Evolutionary conservation across 2,113 vertebrate genomes (phyloP).

Genomic region (Albula glossodonta): DNA sequence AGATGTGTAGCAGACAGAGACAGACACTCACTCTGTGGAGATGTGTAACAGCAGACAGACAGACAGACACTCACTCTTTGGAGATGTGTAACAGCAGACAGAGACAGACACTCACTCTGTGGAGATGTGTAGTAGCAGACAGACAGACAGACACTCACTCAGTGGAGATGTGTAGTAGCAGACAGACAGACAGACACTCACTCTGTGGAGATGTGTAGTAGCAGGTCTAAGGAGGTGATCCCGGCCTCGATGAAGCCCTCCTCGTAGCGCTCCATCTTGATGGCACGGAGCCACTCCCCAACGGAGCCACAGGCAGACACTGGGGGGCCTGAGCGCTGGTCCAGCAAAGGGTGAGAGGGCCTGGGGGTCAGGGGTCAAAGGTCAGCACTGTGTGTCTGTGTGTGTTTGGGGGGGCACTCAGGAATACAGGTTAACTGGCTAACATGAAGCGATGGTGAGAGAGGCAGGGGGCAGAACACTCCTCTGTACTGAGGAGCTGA

Average conservation of each 20-base stretch:
- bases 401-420: not conserved
- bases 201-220: constrained; percentile 64
- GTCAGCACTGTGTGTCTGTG: not conserved
- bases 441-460: not conserved
- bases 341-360: constrained; percentile 56
- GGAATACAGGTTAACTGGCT: no score
- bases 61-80: constrained; percentile 7
- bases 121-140: not conserved
- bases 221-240: constrained; percentile 58
- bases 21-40: not conserved
- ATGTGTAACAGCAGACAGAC: not conserved
- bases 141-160: constrained; percentile 52
- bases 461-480: not conserved
- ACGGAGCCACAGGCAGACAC: constrained; percentile 59
- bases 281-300: constrained; percentile 63
- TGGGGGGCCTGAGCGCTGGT: constrained; percentile 51
- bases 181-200: constrained; percentile 38
- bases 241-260: constrained; percentile 65
- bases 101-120: no score
- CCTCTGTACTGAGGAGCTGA: not conserved
- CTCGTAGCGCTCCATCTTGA: constrained; percentile 73
- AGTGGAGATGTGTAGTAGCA: constrained; percentile 57
- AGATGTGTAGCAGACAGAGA: not conserved
- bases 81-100: constrained; percentile 35
- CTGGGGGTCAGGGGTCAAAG: constrained; percentile 20